Conservation (phyloP, 2,888 invertebrate genomes). For the Scaptomyza tumidula region DNA sequence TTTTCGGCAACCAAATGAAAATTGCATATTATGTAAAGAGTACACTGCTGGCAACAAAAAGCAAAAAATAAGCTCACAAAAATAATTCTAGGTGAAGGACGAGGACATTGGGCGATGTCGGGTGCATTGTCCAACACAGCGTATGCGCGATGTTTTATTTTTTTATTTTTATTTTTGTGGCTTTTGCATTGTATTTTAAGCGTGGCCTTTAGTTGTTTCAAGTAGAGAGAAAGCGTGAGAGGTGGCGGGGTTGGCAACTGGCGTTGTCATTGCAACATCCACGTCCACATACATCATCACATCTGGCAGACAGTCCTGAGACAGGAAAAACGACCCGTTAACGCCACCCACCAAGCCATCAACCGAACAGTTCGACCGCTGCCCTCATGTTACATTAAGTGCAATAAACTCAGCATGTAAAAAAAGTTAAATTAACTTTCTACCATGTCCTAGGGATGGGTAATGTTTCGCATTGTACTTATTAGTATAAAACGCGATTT, state of each 20-base stretch:
- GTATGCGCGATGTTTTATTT: constrained; percentile 56
- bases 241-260: constrained; percentile 41
- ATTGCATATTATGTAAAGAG: constrained; percentile 81
- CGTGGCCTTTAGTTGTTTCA: constrained; percentile 38
- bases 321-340: constrained; percentile 51
- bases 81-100: constrained; percentile 83
- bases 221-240: constrained; percentile 6
- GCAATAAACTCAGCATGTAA: constrained; percentile 70
- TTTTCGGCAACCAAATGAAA: constrained; percentile 72
- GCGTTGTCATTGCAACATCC: constrained; percentile 54
- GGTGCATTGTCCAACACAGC: constrained; percentile 43
- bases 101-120: constrained; percentile 59
- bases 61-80: constrained; percentile 69
- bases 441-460: constrained; percentile 41
- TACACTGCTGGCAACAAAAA: constrained; percentile 32
- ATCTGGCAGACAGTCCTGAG: constrained; percentile 67
- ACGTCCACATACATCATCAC: constrained; percentile 71
- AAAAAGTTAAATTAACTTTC: constrained; percentile 61
- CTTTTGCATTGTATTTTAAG: constrained; percentile 68
- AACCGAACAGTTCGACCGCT: constrained; percentile 14
- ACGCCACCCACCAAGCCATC: constrained; percentile 28
- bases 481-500: background rate
- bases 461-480: constrained; percentile 6
- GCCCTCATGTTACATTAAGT: constrained; percentile 73
- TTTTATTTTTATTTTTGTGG: constrained; percentile 26